Conservation (phyloP, 2,113 vertebrate genomes). For the Bufo bufo region DNA sequence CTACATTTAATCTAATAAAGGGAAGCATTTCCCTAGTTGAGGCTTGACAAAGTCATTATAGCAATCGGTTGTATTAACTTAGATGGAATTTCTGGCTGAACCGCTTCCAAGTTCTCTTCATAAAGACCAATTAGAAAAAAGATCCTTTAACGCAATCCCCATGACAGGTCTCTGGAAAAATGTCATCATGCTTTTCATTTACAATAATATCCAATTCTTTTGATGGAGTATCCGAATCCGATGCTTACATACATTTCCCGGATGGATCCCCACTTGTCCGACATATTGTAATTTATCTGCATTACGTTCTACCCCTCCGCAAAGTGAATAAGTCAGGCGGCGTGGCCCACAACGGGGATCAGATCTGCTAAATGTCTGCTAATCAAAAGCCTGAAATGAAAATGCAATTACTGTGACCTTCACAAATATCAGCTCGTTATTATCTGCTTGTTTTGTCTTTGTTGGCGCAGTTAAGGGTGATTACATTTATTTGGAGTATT, state of each 20-base stretch:
- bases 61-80: background rate
- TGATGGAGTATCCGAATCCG: background rate
- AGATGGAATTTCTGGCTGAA: background rate
- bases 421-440: background rate
- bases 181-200: slow-evolving; percentile 2
- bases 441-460: background rate
- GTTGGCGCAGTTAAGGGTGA: background rate
- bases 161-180: background rate
- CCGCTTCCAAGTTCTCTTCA: background rate
- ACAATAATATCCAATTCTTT: background rate
- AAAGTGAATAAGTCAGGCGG: background rate
- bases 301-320: background rate
- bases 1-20: background rate
- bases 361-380: background rate
- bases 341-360: background rate
- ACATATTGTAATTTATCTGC: background rate
- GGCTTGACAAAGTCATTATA: background rate
- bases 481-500: background rate
- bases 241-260: slow-evolving; percentile 1
- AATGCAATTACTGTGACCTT: slow-evolving; percentile 27
- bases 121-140: slow-evolving; percentile 34
- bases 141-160: background rate
- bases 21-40: background rate
- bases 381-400: background rate
- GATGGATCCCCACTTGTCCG: background rate